phyloP scores from a whole-genome alignment of 2,113 vertebrate species.

The Cyanocitta stelleri region DNA sequence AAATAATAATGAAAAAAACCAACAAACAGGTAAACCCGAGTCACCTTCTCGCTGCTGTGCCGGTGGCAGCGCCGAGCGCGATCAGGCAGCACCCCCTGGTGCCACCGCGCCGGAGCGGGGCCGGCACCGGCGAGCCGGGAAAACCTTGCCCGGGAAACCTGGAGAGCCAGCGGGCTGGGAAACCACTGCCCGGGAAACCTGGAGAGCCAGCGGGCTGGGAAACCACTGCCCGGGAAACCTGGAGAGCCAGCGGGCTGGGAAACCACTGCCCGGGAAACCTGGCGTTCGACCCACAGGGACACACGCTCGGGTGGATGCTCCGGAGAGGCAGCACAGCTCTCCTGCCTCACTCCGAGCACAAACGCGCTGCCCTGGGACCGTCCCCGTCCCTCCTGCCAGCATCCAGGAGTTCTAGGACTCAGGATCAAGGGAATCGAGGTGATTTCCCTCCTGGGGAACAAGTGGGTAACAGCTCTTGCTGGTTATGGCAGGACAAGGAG shows the following conservation, averaged over 20 bases:
- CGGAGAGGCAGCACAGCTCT: not conserved
- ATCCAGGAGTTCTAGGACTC: not conserved
- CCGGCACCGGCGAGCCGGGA: not conserved
- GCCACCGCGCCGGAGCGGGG: not conserved
- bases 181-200: fast-evolving
- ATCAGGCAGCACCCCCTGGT: slow-evolving; percentile 68
- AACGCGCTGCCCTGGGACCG: fast-evolving
- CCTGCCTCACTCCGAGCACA: fast-evolving
- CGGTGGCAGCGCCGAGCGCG: not conserved
- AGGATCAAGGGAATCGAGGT: not conserved
- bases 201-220: too few species aligned
- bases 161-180: not conserved
- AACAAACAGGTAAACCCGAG: not conserved
- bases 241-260: fast-evolving
- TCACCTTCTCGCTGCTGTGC: not conserved
- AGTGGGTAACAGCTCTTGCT: not conserved
- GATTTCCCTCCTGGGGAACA: not conserved
- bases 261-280: fast-evolving
- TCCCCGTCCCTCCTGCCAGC: not conserved
- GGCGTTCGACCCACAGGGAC: fast-evolving
- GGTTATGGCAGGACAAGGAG: not conserved
- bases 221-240: fast-evolving
- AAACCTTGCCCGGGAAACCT: too few species aligned
- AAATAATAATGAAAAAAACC: fast-evolving
- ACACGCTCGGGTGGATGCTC: fast-evolving